Evolutionary conservation across 1,140 invertebrate genomes (phyloP), one percentile per base, ranked within the genome.

Genomic region (Lamellibrachia luymesi): DNA sequence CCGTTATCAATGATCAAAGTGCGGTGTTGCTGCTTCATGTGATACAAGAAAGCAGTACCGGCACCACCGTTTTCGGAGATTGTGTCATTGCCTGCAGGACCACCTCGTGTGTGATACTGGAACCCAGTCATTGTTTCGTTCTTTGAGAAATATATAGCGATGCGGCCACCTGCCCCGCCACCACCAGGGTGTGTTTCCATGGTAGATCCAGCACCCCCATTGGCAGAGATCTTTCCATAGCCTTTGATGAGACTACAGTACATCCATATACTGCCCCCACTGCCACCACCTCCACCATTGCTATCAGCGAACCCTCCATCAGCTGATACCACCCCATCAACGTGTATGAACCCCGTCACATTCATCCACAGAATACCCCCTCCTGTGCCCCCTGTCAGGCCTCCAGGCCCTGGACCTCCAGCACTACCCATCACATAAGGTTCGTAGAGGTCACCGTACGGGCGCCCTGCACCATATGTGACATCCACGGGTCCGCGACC

Each of bases 311-410:
- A 93, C 22, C 93, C 94, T n/a, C 95, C 95, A 94, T 94, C 94
- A n/a, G 95, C 94, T 91, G 94, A 94, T 25, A 95, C 94, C 92
- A 95, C 94, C 27, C 95, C 95, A 93, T 95, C 95, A 93, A 95
- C 95, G 38, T 94, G 92, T 90, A 95, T 95, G n/a, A 94, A 93
- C 6, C 94, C 93, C 25, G 95, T 95, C 13, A 95, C 95, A 93
- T 95, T 95, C 94, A 95, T 95, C 95, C 95, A 95, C 17, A 95
- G 94, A 8, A 94, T 92, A 10, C 95, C 95, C 17, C 95, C 95
- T 13, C 95, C 95, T 38, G 91, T 92, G 2, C 95, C 95, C 38
- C 95, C 95, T 17, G 92, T 91, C 10, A 93, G 80, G 7, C 92
- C 92, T 51, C 92, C 80, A 38, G 94, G 64, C 13, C 95, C 94